phyloP scores from a whole-genome alignment of 2,797 vertebrate species.

The Myripristis jacobus region DNA sequence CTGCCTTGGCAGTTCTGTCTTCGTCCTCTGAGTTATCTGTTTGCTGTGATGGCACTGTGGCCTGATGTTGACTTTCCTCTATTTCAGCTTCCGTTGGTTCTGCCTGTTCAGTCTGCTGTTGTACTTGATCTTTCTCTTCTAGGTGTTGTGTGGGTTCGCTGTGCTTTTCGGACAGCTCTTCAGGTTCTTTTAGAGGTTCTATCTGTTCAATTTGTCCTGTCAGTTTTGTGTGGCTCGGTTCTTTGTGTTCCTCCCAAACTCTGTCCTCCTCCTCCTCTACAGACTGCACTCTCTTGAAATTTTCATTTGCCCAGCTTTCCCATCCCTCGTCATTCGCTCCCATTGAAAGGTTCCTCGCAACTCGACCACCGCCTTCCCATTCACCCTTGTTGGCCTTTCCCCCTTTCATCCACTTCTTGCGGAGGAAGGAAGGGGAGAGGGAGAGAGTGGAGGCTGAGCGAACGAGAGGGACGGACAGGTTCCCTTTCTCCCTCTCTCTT shows the following conservation, averaged over 20 bases:
- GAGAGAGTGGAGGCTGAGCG: slow-evolving; percentile 83
- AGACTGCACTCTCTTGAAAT: slow-evolving; percentile 48
- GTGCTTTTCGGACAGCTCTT: slow-evolving; percentile 1
- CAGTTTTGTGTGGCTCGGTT: slow-evolving; percentile 16
- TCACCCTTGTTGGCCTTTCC: slow-evolving; percentile 62
- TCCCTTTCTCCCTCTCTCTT: slow-evolving; percentile 73
- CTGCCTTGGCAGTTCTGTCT: slow-evolving; percentile 21
- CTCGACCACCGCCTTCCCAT: slow-evolving; percentile 43
- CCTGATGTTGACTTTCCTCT: slow-evolving; percentile 6
- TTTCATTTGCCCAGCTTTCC: slow-evolving; percentile 33
- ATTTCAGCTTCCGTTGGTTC: slow-evolving; percentile 27
- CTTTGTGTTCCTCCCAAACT: slow-evolving; percentile 42
- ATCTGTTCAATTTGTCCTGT: slow-evolving; percentile 36
- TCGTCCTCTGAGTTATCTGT: not conserved
- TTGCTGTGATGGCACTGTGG: not conserved
- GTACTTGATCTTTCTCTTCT: slow-evolving; percentile 18
- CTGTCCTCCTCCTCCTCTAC: slow-evolving; percentile 66
- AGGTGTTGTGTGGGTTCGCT: slow-evolving; percentile 6
- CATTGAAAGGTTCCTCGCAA: slow-evolving; percentile 67
- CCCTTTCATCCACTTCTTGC: slow-evolving; percentile 72
- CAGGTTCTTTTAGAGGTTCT: slow-evolving; percentile 28
- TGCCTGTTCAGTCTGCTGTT: slow-evolving; percentile 24
- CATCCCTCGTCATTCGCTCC: slow-evolving; percentile 63
- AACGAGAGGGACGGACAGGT: slow-evolving; percentile 71
- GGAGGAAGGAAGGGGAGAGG: slow-evolving; percentile 77